Evolutionary conservation across 2,113 vertebrate genomes (phyloP).

Genomic region (Apaloderma vittatum): DNA sequence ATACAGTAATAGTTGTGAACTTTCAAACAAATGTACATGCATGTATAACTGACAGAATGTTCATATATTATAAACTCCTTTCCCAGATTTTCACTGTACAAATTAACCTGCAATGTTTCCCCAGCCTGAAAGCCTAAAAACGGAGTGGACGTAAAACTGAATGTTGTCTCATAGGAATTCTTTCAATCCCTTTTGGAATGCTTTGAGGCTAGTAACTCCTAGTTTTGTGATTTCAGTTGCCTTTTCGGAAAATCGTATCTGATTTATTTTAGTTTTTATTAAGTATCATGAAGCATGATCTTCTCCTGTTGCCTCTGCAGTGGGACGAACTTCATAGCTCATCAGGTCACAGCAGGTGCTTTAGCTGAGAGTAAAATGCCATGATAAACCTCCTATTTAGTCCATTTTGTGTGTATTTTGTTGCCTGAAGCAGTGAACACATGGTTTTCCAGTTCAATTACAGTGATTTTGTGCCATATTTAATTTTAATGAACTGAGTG

Average conservation of each 20-base stretch:
- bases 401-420: not conserved
- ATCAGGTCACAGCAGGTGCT: not conserved
- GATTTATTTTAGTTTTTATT: not conserved
- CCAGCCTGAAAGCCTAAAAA: not conserved
- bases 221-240: not conserved
- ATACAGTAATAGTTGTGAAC: not conserved
- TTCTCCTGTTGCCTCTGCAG: not conserved
- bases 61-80: not conserved
- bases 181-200: not conserved
- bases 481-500: not conserved
- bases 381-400: not conserved
- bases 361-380: not conserved
- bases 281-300: not conserved
- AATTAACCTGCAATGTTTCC: not conserved
- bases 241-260: not conserved
- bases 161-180: not conserved
- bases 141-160: not conserved
- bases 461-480: not conserved
- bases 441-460: not conserved
- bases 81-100: not conserved
- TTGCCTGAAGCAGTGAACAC: not conserved
- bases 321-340: not conserved
- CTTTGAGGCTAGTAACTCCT: not conserved
- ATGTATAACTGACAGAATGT: not conserved
- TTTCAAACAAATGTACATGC: not conserved